Evolutionary conservation across 1,140 invertebrate species (phyloP), one percentile per base, ranked within the genome.

Genomic region (Pseudomyrmex concolor): DNA sequence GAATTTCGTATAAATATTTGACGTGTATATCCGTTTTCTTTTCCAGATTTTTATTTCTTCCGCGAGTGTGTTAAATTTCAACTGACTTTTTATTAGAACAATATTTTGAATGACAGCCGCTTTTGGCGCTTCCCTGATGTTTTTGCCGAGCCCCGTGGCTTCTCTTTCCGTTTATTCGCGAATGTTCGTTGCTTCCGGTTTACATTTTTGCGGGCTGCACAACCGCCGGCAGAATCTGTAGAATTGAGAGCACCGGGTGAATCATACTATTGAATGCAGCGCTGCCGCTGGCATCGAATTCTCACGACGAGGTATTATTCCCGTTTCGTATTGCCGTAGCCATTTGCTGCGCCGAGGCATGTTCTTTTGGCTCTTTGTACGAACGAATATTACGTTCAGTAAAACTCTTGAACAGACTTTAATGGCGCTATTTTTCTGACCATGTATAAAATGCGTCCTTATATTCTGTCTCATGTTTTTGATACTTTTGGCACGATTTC

Each of bases 211-310:
- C 84, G 83, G 81, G 81, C 57, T 51, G 60, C 74, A 54, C 59
- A 76, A 87, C 50, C 77, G 50, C 22, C 83, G 72, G 60, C 70
- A 77, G 82, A 88, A 88, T 87, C 85, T 77, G 54, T 73, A 74
- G 83, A 88, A 88, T 88, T 85, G 86, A 82, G 86, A 87, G 85
- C 84, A 59, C 80, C 66, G 85, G 80, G 59, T 87, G 86, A 87
- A 86, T 87, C 86, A 86, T 55, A 85, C 85, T 73, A 86, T 87
- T 84, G 85, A 87, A 87, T 81, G 64, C 83, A 71, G 68, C 73
- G 62, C 62, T 84, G 85, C 81, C 80, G 60, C 80, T 80, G 85
- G 81, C 77, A 86, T 84, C 85, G 86, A 86, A 87, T 87, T 87
- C 85, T 83, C 85, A 72, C 57, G 85, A 60, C 82, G 43, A 63